A percentile compares a stretch with the other conserved stretches of the same genome.
Evolutionary conservation across 2,888 invertebrate species (phyloP).

Genomic region (Drosophila suboccidentalis): DNA sequence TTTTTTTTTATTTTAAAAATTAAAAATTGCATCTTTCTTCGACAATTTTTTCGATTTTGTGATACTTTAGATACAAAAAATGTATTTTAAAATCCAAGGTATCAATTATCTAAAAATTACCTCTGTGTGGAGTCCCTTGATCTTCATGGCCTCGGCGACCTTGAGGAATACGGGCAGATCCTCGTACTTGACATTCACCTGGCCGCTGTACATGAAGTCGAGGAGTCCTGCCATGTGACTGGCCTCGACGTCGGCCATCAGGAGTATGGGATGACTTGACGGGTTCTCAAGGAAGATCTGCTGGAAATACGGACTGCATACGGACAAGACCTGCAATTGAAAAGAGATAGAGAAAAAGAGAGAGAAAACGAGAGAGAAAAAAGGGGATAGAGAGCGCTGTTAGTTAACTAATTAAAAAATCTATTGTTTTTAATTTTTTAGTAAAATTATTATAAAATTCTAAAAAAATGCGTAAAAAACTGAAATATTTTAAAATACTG

Average conservation of each 20-base stretch:
- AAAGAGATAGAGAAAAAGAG: neutral
- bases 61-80: too few relatives aligned
- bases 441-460: too few relatives aligned
- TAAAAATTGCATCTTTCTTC: too few relatives aligned
- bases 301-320: conserved; percentile 86
- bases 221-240: conserved; percentile 85
- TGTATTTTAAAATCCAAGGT: too few relatives aligned
- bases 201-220: conserved; percentile 86
- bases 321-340: conserved; percentile 84
- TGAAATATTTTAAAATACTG: too few relatives aligned
- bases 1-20: too few relatives aligned
- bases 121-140: conserved; percentile 86
- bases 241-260: conserved; percentile 86
- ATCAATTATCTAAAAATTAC: conserved; percentile 51
- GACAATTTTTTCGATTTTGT: too few relatives aligned
- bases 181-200: conserved; percentile 86
- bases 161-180: conserved; percentile 85
- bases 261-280: conserved; percentile 85
- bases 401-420: too few relatives aligned
- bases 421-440: too few relatives aligned
- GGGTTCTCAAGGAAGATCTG: conserved; percentile 86
- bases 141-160: conserved; percentile 86
- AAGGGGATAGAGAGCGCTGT: neutral
- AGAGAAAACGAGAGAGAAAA: neutral
- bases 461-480: too few relatives aligned